These are phyloP conservation scores for Leuctra nigra DNA, from an alignment of 2,888 invertebrate genomes.

Conservation along the genomic window DNA sequence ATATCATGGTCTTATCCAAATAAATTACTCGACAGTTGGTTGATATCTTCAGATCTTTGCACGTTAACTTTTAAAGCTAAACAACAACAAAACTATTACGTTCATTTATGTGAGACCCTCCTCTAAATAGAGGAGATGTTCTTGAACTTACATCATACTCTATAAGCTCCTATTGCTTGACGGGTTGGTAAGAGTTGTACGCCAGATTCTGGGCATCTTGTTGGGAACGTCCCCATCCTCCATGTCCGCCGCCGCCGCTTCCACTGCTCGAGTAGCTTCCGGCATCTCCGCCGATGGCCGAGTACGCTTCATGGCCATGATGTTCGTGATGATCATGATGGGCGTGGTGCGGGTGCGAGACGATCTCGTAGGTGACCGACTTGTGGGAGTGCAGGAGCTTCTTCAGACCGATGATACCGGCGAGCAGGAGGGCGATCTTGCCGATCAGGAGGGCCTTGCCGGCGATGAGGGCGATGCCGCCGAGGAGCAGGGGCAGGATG, in stretches of 20 bases:
- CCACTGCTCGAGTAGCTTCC: slow-evolving; percentile 46
- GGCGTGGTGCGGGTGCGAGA: slow-evolving; percentile 75
- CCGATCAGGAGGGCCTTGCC: slow-evolving; percentile 80
- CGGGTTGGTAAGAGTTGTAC: slow-evolving; percentile 67
- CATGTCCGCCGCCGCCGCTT: slow-evolving; percentile 51
- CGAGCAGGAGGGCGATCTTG: slow-evolving; percentile 75
- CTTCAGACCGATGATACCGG: slow-evolving; percentile 77
- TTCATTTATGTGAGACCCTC: no score
- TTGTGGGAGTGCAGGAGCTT: slow-evolving; percentile 70
- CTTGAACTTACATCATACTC: neutral
- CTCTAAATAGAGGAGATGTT: no score
- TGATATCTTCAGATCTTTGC: no score
- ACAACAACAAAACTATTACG: no score
- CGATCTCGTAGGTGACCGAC: slow-evolving; percentile 82
- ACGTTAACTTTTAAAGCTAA: no score
- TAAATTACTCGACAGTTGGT: no score
- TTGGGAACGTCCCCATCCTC: slow-evolving; percentile 69
- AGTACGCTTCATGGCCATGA: slow-evolving; percentile 54
- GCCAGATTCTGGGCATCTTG: slow-evolving; percentile 66
- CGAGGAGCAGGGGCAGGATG: slow-evolving; percentile 68
- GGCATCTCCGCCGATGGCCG: slow-evolving; percentile 47
- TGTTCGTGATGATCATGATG: slow-evolving; percentile 55
- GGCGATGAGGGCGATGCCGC: slow-evolving; percentile 76
- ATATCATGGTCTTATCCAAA: no score
- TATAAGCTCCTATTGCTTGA: slow-evolving; percentile 4